Conservation (phyloP, 2,113 vertebrate genomes). For the Ariopsis seemanni region DNA sequence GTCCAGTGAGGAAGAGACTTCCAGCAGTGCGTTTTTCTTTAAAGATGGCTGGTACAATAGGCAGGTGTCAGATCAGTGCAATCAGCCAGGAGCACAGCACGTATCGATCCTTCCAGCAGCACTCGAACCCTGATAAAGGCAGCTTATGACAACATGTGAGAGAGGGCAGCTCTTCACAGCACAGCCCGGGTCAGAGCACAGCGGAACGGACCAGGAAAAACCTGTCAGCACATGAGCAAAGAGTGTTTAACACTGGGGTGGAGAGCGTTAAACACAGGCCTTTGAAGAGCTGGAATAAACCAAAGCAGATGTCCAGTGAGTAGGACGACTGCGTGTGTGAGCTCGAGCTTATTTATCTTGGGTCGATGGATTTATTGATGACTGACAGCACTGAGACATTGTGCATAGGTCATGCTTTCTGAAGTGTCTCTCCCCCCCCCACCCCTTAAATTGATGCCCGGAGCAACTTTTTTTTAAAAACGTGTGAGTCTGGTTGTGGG, state of each 20-base stretch:
- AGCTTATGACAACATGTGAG: slow-evolving; percentile 37
- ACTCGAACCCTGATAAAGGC: slow-evolving; percentile 49
- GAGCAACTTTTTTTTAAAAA: slow-evolving; percentile 23
- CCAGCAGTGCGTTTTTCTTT: slow-evolving; percentile 47
- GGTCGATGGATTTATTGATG: slow-evolving; percentile 33
- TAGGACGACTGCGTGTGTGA: slow-evolving; percentile 14
- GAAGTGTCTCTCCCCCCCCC: slow-evolving; percentile 4
- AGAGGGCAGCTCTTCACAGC: slow-evolving; percentile 34
- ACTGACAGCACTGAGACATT: slow-evolving; percentile 31
- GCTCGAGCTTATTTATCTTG: slow-evolving; percentile 12
- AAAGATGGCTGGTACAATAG: slow-evolving; percentile 48
- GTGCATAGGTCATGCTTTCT: slow-evolving; percentile 29
- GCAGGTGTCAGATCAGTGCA: slow-evolving; percentile 54
- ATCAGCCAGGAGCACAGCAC: slow-evolving; percentile 45
- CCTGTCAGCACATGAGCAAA: slow-evolving; percentile 23
- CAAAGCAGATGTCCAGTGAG: slow-evolving; percentile 48
- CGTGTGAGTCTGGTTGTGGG: neutral
- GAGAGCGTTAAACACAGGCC: slow-evolving; percentile 43
- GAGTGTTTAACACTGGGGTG: slow-evolving; percentile 33
- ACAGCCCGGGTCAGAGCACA: slow-evolving; percentile 16
- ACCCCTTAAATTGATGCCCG: slow-evolving; percentile 15
- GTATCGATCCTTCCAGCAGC: slow-evolving; percentile 47
- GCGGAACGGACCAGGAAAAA: slow-evolving; percentile 15
- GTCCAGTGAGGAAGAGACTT: slow-evolving; percentile 40
- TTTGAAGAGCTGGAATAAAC: slow-evolving; percentile 54